These are phyloP conservation scores for Formica selysi DNA, from an alignment of 1,140 invertebrate species.

Conservation along the genomic window DNA sequence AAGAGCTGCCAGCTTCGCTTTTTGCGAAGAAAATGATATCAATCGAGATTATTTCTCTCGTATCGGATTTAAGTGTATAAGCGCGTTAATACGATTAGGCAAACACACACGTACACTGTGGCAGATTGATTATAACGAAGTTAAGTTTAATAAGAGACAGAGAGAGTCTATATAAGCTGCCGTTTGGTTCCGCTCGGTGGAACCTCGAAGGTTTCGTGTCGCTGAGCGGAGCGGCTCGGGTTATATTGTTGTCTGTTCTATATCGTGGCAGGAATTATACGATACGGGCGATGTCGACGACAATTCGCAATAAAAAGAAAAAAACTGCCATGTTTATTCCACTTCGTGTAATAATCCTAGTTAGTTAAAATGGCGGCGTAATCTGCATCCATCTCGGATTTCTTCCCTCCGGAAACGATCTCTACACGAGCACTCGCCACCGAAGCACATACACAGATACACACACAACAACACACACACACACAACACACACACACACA, in stretches of 20 bases:
- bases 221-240: constrained; percentile 24
- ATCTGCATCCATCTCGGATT: constrained; percentile 39
- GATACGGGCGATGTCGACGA: no score
- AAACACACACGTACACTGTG: constrained; percentile 20
- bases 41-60: constrained; percentile 31
- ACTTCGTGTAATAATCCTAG: constrained; percentile 54
- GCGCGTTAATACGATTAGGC: constrained; percentile 28
- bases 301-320: no score
- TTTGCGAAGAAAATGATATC: constrained; percentile 7
- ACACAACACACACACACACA: not conserved
- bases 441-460: not conserved
- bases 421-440: constrained; percentile 13
- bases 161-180: constrained; percentile 40
- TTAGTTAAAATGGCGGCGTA: constrained; percentile 53
- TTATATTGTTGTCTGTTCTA: constrained; percentile 56
- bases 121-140: constrained; percentile 22
- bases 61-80: not conserved
- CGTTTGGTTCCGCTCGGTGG: constrained; percentile 37
- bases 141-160: constrained; percentile 46
- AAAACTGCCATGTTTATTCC: constrained; percentile 42
- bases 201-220: not conserved
- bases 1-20: constrained; percentile 54
- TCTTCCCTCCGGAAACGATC: constrained; percentile 31
- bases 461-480: not conserved
- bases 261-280: constrained; percentile 33